A percentile compares a stretch with the other conserved stretches of the same genome.
phyloP scores from a whole-genome alignment of 2,113 vertebrate genomes.

The Elephantulus edwardii region DNA sequence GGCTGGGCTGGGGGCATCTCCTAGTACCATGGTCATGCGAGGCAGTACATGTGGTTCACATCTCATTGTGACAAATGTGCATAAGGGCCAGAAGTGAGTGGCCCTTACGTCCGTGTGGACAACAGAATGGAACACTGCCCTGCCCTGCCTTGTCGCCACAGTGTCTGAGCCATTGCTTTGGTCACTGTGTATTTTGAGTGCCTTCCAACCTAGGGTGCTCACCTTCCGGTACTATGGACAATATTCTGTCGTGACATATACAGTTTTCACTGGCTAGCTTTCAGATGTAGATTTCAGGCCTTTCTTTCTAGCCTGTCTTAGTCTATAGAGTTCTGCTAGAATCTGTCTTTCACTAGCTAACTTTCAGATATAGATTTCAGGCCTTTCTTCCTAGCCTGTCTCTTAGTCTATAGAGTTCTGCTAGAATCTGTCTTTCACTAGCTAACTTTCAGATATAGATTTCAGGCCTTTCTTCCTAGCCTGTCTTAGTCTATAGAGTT shows the following conservation, averaged over 20 bases:
- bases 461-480: neutral
- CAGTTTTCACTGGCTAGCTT: neutral
- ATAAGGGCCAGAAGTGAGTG: neutral
- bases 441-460: neutral
- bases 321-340: no score
- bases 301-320: neutral
- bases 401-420: no score
- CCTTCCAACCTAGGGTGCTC: neutral
- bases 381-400: neutral
- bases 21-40: accelerated
- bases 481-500: no score
- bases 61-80: neutral
- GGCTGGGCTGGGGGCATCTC: neutral
- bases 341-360: no score
- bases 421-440: neutral
- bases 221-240: neutral
- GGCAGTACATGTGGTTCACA: neutral
- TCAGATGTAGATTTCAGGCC: neutral
- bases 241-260: neutral
- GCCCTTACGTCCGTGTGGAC: neutral
- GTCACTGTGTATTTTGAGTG: neutral
- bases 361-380: no score
- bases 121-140: neutral
- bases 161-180: neutral
- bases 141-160: neutral